Evolutionary conservation across 1,140 invertebrate species (phyloP), one percentile per base, ranked within the genome.

Genomic region (Myzus persicae): DNA sequence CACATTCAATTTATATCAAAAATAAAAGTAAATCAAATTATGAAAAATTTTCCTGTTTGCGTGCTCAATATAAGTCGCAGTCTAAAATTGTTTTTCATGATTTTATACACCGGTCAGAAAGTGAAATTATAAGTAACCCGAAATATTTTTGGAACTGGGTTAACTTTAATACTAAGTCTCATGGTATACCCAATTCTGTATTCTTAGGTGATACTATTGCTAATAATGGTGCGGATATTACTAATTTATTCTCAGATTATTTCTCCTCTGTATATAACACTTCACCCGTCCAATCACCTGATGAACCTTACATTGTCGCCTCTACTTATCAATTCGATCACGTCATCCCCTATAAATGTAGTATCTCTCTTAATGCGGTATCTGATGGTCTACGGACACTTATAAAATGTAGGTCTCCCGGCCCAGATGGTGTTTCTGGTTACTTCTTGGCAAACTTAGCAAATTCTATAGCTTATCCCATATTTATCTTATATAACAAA

Each of bases 31-130:
- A 48, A 48, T 48, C 11, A 48, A 48, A 48, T 48, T 48, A 48
- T 48, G 46, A 48, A 48, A 48, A 48, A 48, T 48, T 48, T 44
- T 8, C 42, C 46, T 48, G 6, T 5, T 48, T 48, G 46, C 46
- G 46, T 8, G 46, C 46, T 48, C 46, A 48, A 48, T 48, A 48
- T 48, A 48, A 48, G 14, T 48, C 46, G 11, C 5, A 48, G 22
- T 85, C 84, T 85, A 44, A 85, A 44, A 44, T 44, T n/a, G 38
- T 85, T n/a, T 85, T 87, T 87, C 40, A 87, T 46, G 40, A 87
- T 6, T 87, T 87, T 81, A 81, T 81, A n/a, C 36, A 14, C 36
- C 76, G 6, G 31, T 81, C 76, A 11, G 76, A 81, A 81, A 36
- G 36, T 38, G n/a, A 81, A 48, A 18, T 48, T 48, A 48, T 48